A percentile compares a stretch with the other conserved stretches of the same genome.
Conservation (phyloP, 2,888 invertebrate genomes). For the Chaitophorus viminalis region DNA sequence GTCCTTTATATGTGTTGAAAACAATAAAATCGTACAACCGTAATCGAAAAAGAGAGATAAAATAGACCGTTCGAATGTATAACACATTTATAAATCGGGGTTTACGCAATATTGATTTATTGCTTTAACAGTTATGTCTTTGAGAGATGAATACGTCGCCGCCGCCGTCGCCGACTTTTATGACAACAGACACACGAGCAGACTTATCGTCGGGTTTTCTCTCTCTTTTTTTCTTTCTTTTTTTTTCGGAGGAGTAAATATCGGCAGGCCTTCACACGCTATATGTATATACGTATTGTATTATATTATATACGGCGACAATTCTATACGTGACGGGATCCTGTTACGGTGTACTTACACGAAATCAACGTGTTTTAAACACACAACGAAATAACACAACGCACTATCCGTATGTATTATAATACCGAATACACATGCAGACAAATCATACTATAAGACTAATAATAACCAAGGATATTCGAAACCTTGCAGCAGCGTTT, state of each 20-base stretch:
- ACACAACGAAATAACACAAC: neutral
- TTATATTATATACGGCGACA: neutral
- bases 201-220: conserved; percentile 40
- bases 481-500: neutral
- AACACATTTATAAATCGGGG: conserved; percentile 40
- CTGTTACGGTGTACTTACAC: conserved; percentile 19
- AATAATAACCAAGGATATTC: neutral
- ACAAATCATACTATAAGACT: neutral
- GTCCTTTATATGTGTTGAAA: conserved; percentile 37
- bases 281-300: neutral
- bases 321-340: conserved; percentile 35
- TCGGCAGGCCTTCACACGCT: conserved; percentile 1
- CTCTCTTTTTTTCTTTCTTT: conserved; percentile 5
- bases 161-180: conserved; percentile 54
- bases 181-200: conserved; percentile 14
- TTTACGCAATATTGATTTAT: conserved; percentile 60
- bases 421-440: neutral
- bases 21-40: conserved; percentile 29
- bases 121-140: conserved; percentile 60
- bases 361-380: conserved; percentile 30
- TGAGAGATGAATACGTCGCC: conserved; percentile 48
- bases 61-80: conserved; percentile 24
- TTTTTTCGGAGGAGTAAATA: conserved; percentile 33
- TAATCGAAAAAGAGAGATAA: conserved; percentile 31
- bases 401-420: neutral